Base-by-base conservation (phyloP, 2,113 vertebrate species). In the Ictalurus punctatus region DNA sequence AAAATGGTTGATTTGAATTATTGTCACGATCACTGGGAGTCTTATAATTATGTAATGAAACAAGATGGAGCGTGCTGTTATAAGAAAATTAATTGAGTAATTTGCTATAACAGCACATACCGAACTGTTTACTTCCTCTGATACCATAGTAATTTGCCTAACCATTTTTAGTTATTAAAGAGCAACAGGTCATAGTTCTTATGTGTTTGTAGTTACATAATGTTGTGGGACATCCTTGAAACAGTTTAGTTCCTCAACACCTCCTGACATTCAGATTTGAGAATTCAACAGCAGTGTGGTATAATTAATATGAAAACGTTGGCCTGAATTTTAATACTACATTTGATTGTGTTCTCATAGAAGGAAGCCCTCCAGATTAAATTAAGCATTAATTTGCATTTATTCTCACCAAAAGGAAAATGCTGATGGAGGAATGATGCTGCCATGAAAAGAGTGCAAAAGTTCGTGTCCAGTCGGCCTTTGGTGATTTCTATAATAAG, bases 401-500 rank as follows among this genome's bases (percentile, higher is more conserved):
- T 61, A 37, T 6, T 37, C 48, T 54, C 44, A n/a, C 65, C 30
- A 54, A 37, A 30, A 86, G 54, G 30, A n/a, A 13, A 10, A 40
- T 30, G 30, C 86, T 71, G 76, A 71, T 67, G 27, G 34, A 40
- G 58, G 19, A 25, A 21, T 73, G 69, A 54, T 25, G 67, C 54
- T 48, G 16, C 19, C 8, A n/a, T 34, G 87, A 63, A 61, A 78
- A 79, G 52, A 78, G 58, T n/a, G 27, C 6, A 73, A 59, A 78
- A 14, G 71, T 63, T 84, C 59, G 17, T 52, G 87, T 84, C 78
- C 81, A 76, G 40, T 44, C 19, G 40, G 63, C 81, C 34, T 65
- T 76, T 52, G 9, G 81, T 48, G 86, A 84, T 84, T 84, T 87
- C 61, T 78, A 58, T 84, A 84, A 87, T 87, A 82, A 87, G 82